Evolutionary conservation across 1,140 invertebrate species (phyloP), one percentile per base, ranked within the genome.

Genomic region (Medauroidea extradentata): DNA sequence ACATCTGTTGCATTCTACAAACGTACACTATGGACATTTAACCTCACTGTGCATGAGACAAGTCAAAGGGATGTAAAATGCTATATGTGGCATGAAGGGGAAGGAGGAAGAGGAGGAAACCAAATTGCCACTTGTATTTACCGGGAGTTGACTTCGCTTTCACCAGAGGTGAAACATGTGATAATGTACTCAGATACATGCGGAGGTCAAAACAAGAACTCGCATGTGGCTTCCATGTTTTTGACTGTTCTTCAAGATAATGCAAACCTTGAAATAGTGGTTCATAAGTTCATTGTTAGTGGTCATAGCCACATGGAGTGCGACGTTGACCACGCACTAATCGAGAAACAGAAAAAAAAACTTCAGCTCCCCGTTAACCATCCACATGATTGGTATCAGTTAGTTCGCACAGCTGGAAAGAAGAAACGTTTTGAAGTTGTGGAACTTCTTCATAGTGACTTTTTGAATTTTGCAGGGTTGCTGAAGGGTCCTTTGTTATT

Each of bases 281-380:
- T 16, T 18, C 44, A 46, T 46, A 46, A 8, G 21, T 46, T 46
- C 44, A 46, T 46, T 14, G 44, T 46, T 46, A 46, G 8, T 16
- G 18, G 44, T 39, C n/a, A n/a, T 49, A 68, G 61, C 11, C 66
- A 70, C 24, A 70, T 68, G 65, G 69, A 70, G 51, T 53, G 53
- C 42, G 68, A 71, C 46, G 58, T 53, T 9, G 57, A 68, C 7
- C 66, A 69, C 27, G 24, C 41, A 21, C 16, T 53, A 46, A 60
- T 63, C 11, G 63, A 63, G 42, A 41, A 27, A 2, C n/a, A 44
- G 24, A 24, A 43, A 18, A 58, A 59, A 46, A 48, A 51, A 53
- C 2, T 34, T 38, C 27, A 18, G n/a, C 34, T 53, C 27, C 34
- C 34, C 16, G 39, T 38, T 16, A 2, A 53, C 5, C 51, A 34